Base-by-base conservation (phyloP, 2,797 vertebrate genomes). In the Benthosema pterotum region DNA sequence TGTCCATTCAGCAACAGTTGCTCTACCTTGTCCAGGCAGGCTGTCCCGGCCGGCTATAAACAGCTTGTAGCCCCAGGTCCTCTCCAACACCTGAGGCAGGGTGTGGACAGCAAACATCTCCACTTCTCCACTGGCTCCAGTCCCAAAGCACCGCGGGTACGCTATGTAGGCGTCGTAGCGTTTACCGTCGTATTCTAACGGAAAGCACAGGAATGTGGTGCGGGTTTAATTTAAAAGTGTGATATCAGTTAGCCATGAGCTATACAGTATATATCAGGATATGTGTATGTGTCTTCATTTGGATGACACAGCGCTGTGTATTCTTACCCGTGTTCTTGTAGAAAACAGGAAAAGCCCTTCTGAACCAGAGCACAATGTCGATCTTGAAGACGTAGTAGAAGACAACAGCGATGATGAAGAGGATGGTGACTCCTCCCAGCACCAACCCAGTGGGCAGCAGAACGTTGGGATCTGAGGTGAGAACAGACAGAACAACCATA, bases 1-100 rank as follows among this genome's bases (percentile, higher is more conserved):
- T 7, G 11, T 38, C 8, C 48, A 49, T 18, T 22, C 32, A 38
- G 8, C 7, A 9, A 38, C 32, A 38, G 8, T 11, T 38, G 7
- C 11, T 9, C 8, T 38, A 97, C 96, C 94, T 91, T 94, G 88
- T 42, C 97, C 97, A 0, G 92, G 94, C 11, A 89, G 78, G 66
- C 94, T 92, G 77, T 98, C 95, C 2, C 96, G 92, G 49, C 94
- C 94, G 53, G 90, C 82, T 66, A 98, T 95, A 75, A 96, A 98
- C 16, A 98, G 94, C 50, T 88, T 95, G 87, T 96, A 97, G 16
- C 94, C 95, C 57, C 93, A 96, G 17, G 88, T 82, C 14, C 85
- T 91, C 85, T 98, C 96, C 79, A 98, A 82, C 47, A 97, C 94
- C 42, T 94, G 87, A 22, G 96, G 95, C 19, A 98, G 71, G 3